Conservation (phyloP, 2,797 vertebrate genomes). For the Ceryle rudis region DNA sequence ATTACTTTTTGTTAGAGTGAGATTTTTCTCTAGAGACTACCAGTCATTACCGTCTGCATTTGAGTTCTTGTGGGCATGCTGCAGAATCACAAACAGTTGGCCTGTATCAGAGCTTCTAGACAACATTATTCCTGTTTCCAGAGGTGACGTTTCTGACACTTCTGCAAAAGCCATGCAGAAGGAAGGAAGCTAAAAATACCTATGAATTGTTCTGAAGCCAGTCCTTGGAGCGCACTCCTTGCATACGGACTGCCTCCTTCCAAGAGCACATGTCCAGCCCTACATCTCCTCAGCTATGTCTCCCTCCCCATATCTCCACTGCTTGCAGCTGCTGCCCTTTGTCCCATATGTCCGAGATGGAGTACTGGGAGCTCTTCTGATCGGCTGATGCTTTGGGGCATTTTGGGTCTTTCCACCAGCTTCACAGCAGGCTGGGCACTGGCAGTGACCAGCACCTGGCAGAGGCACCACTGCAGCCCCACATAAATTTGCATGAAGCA, state of each 20-base stretch:
- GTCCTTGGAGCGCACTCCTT: neutral
- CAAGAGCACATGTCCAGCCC: neutral
- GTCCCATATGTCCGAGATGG: neutral
- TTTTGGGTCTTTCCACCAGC: neutral
- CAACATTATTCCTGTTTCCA: neutral
- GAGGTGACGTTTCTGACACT: neutral
- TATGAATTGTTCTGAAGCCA: neutral
- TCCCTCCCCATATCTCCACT: neutral
- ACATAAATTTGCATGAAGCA: neutral
- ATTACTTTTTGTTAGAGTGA: neutral
- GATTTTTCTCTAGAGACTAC: neutral
- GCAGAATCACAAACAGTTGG: slow-evolving; percentile 4
- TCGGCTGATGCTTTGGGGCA: neutral
- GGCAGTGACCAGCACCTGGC: neutral
- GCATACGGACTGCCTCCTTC: neutral
- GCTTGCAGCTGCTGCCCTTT: neutral
- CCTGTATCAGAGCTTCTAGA: neutral
- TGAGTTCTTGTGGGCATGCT: neutral
- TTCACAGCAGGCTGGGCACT: neutral
- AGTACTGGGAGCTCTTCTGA: neutral
- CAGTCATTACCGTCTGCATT: neutral
- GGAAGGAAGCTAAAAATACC: neutral
- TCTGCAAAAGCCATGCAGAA: neutral
- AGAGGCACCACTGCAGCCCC: neutral
- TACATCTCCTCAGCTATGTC: neutral